These are phyloP conservation scores for Protobothrops flavoviridis DNA, from an alignment of 2,113 vertebrate species.

Conservation along the genomic window DNA sequence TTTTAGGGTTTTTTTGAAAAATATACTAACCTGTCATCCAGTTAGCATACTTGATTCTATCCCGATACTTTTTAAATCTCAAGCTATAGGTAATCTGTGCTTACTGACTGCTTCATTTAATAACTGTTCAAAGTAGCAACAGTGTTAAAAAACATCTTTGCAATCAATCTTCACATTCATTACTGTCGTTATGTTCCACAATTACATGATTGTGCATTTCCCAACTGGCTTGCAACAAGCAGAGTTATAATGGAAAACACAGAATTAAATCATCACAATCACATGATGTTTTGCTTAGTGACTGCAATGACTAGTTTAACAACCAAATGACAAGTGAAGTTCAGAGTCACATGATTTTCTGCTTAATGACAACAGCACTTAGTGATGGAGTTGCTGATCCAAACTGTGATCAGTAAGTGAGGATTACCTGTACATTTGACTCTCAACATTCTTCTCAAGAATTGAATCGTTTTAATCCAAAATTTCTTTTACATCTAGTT, in stretches of 20 bases:
- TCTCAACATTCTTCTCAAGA: background rate
- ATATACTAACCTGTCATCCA: no score
- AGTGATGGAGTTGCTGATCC: background rate
- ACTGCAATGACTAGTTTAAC: background rate
- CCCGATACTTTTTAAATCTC: background rate
- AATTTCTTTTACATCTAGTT: background rate
- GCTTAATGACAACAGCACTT: background rate
- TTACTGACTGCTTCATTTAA: background rate
- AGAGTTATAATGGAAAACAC: background rate
- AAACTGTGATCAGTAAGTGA: background rate
- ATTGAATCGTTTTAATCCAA: background rate
- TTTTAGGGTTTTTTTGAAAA: background rate
- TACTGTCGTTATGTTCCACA: background rate
- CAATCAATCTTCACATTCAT: background rate
- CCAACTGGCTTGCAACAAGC: background rate
- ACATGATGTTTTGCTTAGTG: background rate
- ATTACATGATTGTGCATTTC: background rate
- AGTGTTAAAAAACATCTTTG: background rate
- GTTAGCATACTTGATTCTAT: background rate
- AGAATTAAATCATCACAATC: background rate
- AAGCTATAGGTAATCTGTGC: background rate
- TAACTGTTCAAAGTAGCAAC: background rate
- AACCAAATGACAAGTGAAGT: background rate
- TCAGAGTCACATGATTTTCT: background rate
- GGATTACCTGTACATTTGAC: background rate